phyloP scores from a whole-genome alignment of 2,113 vertebrate genomes.

The Burhinus bistriatus region DNA sequence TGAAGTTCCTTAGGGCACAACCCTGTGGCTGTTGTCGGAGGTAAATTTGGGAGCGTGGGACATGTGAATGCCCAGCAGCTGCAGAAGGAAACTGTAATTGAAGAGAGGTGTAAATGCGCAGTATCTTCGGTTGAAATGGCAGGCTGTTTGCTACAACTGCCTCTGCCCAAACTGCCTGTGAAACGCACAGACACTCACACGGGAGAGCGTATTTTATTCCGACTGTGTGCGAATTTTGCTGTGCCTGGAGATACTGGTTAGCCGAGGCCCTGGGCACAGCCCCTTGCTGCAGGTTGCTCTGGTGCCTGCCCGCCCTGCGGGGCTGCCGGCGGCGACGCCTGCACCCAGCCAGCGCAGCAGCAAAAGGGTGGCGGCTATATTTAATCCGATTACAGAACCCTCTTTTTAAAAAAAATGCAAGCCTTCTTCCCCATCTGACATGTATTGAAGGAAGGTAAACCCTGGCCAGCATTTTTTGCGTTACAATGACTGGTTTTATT shows the following conservation, averaged over 20 bases:
- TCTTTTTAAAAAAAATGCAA: constrained; percentile 74
- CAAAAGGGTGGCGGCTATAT: constrained; percentile 85
- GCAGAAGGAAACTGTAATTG: background rate
- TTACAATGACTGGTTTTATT: constrained; percentile 32
- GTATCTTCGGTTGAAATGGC: background rate
- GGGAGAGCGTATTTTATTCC: background rate
- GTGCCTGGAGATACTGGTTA: accelerated
- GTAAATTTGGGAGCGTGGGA: background rate
- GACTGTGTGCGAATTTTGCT: background rate
- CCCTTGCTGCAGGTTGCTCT: background rate
- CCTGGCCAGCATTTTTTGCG: constrained; percentile 40
- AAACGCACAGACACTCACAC: background rate
- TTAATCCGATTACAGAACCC: constrained; percentile 51
- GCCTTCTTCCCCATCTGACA: constrained; percentile 58
- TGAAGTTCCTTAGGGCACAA: background rate
- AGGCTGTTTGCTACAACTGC: background rate
- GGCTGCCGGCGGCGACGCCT: background rate
- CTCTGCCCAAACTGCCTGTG: background rate
- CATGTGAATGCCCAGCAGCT: background rate
- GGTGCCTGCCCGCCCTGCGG: background rate
- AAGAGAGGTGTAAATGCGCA: background rate
- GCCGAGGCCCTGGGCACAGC: background rate
- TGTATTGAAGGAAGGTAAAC: constrained; percentile 62
- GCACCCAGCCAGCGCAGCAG: constrained; percentile 73
- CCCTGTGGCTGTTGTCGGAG: background rate